Conservation (phyloP, 2,888 invertebrate genomes). For the Acleris emargana region DNA sequence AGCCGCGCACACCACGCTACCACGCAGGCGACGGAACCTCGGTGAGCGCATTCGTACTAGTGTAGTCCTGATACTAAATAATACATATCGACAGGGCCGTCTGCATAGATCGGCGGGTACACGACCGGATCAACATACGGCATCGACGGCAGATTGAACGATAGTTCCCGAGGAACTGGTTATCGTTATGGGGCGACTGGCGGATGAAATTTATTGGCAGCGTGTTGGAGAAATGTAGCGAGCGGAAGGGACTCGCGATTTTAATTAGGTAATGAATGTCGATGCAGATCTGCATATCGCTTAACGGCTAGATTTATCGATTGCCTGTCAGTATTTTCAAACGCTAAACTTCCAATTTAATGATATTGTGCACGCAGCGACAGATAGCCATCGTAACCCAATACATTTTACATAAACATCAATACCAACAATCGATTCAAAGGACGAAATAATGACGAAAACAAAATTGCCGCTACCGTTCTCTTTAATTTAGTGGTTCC, state of each 20-base stretch:
- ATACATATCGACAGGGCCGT: conserved; percentile 81
- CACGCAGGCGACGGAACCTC: conserved; percentile 47
- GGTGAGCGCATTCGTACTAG: conserved; percentile 61
- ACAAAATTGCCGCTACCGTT: conserved; percentile 3
- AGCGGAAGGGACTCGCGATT: conserved; percentile 83
- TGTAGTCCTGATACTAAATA: conserved; percentile 78
- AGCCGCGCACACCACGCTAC: conserved; percentile 40
- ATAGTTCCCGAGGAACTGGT: conserved; percentile 84
- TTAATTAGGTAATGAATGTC: conserved; percentile 84
- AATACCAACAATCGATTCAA: conserved; percentile 28
- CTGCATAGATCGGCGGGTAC: conserved; percentile 81
- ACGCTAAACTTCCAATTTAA: conserved; percentile 66
- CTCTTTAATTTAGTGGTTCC: conserved; percentile 8
- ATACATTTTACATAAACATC: conserved; percentile 32
- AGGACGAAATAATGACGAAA: conserved; percentile 19
- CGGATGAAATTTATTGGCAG: conserved; percentile 84
- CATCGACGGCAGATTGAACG: conserved; percentile 84
- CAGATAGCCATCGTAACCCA: conserved; percentile 37
- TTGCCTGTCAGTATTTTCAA: conserved; percentile 69
- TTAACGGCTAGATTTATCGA: conserved; percentile 81
- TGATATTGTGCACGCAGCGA: conserved; percentile 52
- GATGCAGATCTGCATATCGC: conserved; percentile 83
- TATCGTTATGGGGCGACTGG: conserved; percentile 83
- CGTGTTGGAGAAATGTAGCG: conserved; percentile 83
- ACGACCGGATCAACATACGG: conserved; percentile 83